Conservation (phyloP, 2,113 vertebrate genomes). For the Rhabdomys dilectus region DNA sequence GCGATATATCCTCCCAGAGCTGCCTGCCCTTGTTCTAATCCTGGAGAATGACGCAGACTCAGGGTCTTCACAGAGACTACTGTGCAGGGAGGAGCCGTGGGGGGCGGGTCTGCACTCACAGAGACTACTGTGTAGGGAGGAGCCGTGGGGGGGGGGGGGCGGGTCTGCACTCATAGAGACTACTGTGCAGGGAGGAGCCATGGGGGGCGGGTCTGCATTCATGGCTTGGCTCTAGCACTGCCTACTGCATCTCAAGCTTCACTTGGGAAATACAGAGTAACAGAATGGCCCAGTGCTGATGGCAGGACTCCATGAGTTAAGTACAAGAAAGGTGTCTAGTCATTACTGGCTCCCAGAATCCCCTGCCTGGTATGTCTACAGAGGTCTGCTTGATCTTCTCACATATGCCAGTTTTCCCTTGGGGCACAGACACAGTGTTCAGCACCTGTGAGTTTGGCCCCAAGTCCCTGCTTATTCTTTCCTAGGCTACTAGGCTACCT, state of each 20-base stretch:
- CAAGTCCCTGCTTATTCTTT: neutral
- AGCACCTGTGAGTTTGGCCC: neutral
- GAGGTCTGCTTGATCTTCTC: neutral
- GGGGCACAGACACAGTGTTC: neutral
- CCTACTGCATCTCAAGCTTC: neutral
- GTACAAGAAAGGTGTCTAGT: neutral
- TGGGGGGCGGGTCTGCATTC: no score
- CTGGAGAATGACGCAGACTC: accelerated
- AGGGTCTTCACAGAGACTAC: no score
- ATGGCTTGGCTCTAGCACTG: neutral
- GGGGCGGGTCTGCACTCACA: no score
- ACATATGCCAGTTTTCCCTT: neutral
- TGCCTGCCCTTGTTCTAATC: neutral
- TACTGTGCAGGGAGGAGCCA: neutral
- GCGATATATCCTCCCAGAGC: neutral
- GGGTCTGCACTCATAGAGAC: no score
- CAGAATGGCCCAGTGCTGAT: accelerated
- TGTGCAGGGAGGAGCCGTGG: neutral
- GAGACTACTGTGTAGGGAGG: neutral
- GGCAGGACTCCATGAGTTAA: neutral
- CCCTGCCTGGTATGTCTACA: neutral
- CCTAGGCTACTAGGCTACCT: accelerated
- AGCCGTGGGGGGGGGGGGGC: no score
- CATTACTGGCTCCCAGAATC: neutral
- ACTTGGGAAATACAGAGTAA: neutral